Evolutionary conservation across 2,797 vertebrate species (phyloP).

Genomic region (Numenius phaeopus): DNA sequence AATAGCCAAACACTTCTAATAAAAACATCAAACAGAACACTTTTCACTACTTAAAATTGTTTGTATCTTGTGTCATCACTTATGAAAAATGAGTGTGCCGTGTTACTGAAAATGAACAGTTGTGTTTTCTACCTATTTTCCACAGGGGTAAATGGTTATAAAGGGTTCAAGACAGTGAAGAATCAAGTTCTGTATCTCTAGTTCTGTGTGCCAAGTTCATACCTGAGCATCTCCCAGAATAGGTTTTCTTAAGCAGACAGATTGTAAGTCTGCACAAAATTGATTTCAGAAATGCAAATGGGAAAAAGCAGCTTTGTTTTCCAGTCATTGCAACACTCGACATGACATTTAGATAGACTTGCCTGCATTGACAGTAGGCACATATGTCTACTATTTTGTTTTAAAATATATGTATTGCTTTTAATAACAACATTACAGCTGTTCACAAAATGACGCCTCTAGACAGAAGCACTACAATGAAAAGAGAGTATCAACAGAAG

Average conservation of each 20-base stretch:
- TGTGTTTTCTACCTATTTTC: slow-evolving; percentile 73
- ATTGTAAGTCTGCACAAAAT: slow-evolving; percentile 56
- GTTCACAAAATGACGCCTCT: slow-evolving; percentile 70
- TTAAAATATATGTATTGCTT: slow-evolving; percentile 74
- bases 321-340: slow-evolving; percentile 53
- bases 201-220: slow-evolving; percentile 16
- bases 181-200: slow-evolving; percentile 37
- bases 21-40: not conserved
- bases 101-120: slow-evolving; percentile 63
- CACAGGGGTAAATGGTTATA: slow-evolving; percentile 40
- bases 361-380: slow-evolving; percentile 69
- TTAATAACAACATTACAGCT: slow-evolving; percentile 78
- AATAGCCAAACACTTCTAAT: not conserved
- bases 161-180: slow-evolving; percentile 35
- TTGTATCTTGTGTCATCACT: slow-evolving; percentile 39
- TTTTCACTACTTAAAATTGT: not conserved
- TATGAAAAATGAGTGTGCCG: slow-evolving; percentile 15
- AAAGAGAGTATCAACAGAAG: slow-evolving; percentile 64
- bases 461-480: slow-evolving; percentile 66
- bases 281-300: slow-evolving; percentile 56
- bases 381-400: slow-evolving; percentile 75
- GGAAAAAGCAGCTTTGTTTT: slow-evolving; percentile 68
- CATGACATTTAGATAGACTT: slow-evolving; percentile 69
- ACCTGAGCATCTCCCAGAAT: slow-evolving; percentile 17
- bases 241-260: slow-evolving; percentile 45